Conservation (phyloP, 2,888 invertebrate species). For the Lycaena phlaeas region DNA sequence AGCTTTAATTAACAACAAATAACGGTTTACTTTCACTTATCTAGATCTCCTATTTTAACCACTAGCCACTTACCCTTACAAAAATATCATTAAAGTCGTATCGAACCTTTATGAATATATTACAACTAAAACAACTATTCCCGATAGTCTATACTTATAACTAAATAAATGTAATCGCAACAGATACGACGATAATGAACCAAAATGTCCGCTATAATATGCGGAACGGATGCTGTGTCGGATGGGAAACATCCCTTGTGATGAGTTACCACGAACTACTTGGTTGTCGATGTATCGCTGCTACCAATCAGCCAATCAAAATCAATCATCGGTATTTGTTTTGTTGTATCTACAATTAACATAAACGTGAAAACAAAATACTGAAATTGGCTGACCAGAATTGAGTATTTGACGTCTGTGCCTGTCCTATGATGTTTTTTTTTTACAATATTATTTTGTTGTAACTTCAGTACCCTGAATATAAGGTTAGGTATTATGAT, state of each 20-base stretch:
- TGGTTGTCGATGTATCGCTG: conserved; percentile 53
- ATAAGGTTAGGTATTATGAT: no score
- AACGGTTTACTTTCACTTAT: conserved; percentile 12
- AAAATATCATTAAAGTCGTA: conserved; percentile 5
- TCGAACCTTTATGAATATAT: not conserved
- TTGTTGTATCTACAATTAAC: conserved; percentile 71
- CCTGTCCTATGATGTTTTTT: not conserved
- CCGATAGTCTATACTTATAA: not conserved
- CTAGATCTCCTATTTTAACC: not conserved
- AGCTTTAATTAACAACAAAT: conserved; percentile 58
- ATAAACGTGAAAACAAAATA: conserved; percentile 49
- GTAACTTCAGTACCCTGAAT: no score
- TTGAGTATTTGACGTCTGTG: conserved; percentile 4
- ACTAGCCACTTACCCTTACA: conserved; percentile 4
- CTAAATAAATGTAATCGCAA: not conserved
- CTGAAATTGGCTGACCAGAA: conserved; percentile 3
- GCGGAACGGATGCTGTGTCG: conserved; percentile 3
- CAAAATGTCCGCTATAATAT: not conserved
- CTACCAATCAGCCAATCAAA: conserved; percentile 71
- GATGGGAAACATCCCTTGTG: conserved; percentile 39
- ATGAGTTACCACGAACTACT: conserved; percentile 48
- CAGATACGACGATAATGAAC: conserved; percentile 7
- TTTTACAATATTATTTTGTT: no score
- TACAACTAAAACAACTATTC: not conserved
- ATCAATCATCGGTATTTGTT: conserved; percentile 73